A percentile compares a stretch with the other conserved stretches of the same genome.
Conservation (phyloP, 2,888 invertebrate genomes). For the Andrena bucephala region DNA sequence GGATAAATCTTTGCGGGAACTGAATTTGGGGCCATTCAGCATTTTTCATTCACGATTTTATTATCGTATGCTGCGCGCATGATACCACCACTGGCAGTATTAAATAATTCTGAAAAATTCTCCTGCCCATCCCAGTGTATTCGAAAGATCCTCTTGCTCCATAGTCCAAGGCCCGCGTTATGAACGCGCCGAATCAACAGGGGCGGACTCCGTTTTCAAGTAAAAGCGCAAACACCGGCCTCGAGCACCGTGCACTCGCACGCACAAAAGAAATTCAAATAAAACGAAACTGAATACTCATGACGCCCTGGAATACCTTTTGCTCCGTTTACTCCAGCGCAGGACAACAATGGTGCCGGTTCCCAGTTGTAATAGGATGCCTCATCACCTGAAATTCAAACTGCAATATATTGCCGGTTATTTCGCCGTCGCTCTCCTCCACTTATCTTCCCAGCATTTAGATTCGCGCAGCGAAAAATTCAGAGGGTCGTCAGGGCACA, state of each 20-base stretch:
- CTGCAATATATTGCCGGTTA: not conserved
- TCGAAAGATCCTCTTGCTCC: not conserved
- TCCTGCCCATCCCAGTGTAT: not conserved
- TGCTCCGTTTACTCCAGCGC: constrained; percentile 4
- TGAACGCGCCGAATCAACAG: constrained; percentile 2
- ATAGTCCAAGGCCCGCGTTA: not conserved
- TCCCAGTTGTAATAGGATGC: not conserved
- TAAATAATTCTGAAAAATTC: not conserved
- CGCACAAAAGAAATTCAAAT: constrained; percentile 10
- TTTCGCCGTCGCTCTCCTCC: not conserved
- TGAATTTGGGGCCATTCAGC: not conserved
- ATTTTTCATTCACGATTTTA: not conserved
- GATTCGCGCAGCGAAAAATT: not conserved
- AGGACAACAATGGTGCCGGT: not conserved
- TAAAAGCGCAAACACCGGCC: constrained; percentile 17
- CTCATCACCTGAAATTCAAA: not conserved
- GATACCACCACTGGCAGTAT: too few species aligned
- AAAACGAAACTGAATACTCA: constrained; percentile 17
- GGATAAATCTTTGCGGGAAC: not conserved
- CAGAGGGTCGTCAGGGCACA: not conserved
- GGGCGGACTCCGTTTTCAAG: not conserved
- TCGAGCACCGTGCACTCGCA: constrained; percentile 13
- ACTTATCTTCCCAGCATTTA: not conserved
- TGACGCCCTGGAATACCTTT: constrained; percentile 16
- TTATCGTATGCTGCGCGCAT: not conserved